Conservation (phyloP, 2,888 invertebrate genomes). For the Plebejus anna region DNA sequence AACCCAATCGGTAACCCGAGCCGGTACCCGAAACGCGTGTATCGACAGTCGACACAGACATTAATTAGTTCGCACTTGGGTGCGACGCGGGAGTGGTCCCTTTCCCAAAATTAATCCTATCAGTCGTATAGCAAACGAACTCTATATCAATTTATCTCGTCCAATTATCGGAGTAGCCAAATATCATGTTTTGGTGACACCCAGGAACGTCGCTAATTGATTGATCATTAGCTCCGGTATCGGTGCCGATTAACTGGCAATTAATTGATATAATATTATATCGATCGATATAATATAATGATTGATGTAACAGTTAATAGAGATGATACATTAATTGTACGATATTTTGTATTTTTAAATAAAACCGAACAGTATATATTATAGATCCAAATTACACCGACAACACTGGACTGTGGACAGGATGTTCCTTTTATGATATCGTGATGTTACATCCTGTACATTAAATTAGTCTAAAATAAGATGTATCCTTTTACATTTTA, state of each 20-base stretch:
- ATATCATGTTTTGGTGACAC: constrained; percentile 65
- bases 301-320: background rate
- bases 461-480: constrained; percentile 55
- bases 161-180: constrained; percentile 58
- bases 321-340: no score
- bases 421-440: constrained; percentile 58
- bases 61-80: constrained; percentile 70
- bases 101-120: constrained; percentile 75
- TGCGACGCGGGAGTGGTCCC: constrained; percentile 70
- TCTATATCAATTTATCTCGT: constrained; percentile 64
- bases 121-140: constrained; percentile 57
- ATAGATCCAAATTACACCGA: background rate
- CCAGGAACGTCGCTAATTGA: background rate
- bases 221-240: background rate
- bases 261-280: background rate
- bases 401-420: constrained; percentile 40
- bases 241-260: background rate
- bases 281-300: background rate
- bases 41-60: constrained; percentile 74
- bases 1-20: constrained; percentile 57
- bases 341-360: background rate
- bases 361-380: background rate
- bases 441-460: constrained; percentile 51
- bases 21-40: constrained; percentile 47
- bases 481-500: constrained; percentile 45